Percentiles rank a stretch among this genome's conserved stretches.
These are phyloP conservation scores for Toxotes lorentzi DNA, from an alignment of 2,797 vertebrate genomes.

Conservation along the genomic window DNA sequence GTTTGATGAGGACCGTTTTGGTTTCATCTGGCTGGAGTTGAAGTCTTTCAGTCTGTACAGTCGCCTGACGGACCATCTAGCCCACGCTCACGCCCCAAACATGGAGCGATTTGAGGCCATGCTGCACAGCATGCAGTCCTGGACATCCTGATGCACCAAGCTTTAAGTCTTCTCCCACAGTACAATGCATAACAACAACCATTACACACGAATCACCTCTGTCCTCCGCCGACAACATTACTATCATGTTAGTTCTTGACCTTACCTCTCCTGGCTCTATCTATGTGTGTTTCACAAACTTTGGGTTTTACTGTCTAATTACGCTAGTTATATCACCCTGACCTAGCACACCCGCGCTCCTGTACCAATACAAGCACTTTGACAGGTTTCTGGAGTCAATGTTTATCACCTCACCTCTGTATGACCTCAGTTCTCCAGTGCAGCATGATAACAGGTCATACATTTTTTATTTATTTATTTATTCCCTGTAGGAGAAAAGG, in stretches of 20 bases:
- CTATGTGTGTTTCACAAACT: slow-evolving; percentile 24
- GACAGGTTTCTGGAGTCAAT: slow-evolving; percentile 40
- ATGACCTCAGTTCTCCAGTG: slow-evolving; percentile 59
- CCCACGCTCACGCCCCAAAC: slow-evolving; percentile 91
- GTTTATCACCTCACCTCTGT: slow-evolving; percentile 45
- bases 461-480: slow-evolving; percentile 76
- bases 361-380: slow-evolving; percentile 43
- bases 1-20: slow-evolving; percentile 95
- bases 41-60: slow-evolving; percentile 99
- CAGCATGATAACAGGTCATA: slow-evolving; percentile 73
- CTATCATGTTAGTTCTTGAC: slow-evolving; percentile 40
- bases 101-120: slow-evolving; percentile 95
- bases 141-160: slow-evolving; percentile 90
- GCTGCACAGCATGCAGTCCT: slow-evolving; percentile 96
- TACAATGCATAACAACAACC: slow-evolving; percentile 40
- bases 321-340: slow-evolving; percentile 41
- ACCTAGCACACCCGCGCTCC: not conserved
- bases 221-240: slow-evolving; percentile 43
- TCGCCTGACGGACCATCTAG: slow-evolving; percentile 93
- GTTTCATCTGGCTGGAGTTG: slow-evolving; percentile 98
- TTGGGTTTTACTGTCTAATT: slow-evolving; percentile 48
- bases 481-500: slow-evolving; percentile 73
- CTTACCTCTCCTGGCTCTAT: slow-evolving; percentile 37
- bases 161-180: slow-evolving; percentile 78
- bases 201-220: slow-evolving; percentile 57